Base-by-base conservation (phyloP, 1,140 invertebrate species). In the Anagrus nilaparvatae region DNA sequence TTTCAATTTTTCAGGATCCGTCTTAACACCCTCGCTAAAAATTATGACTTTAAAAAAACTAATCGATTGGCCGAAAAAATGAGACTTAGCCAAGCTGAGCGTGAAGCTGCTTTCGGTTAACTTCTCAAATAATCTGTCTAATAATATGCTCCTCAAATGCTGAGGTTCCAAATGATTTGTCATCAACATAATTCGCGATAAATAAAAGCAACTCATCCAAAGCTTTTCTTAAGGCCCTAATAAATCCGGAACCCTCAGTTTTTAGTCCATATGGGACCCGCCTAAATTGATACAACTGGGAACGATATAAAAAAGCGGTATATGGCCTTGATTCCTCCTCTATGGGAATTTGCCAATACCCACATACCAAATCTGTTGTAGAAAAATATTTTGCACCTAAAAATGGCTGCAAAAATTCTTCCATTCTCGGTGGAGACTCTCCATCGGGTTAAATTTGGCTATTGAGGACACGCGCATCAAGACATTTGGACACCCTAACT, bases 311-410 rank as follows among this genome's bases (percentile, higher is more conserved):
- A 34, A 60, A 63, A 0, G 53, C 58, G 8, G 58, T 60, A 32
- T 53, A 58, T 30, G 53, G 49, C 18, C 29, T 37, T 32, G 51
- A 54, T 0, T 51, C 40, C 27, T 31, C 17, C 8, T 30, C 31
- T 17, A 61, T 35, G 0, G 51, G 50, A 12, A 61, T 52, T 49
- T 61, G 58, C 45, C 60, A 63, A 43, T 61, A 63, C 1, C 53
- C 52, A 40, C 52, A 49, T 27, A 53, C 46, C 23, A 59, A 43
- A 46, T 62, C 58, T 5, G 58, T 44, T 16, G 50, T 47, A 19
- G 49, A 50, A 14, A 58, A 38, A 8, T 53, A 43, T 23, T 37
- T 20, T 1, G 18, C 13, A 3, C 18, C 27, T 5, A 30, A 7
- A 30, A 31, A 36, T 12, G 28, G 18, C 21, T 37, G 33, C 16